A percentile compares a stretch with the other conserved stretches of the same genome.
These are phyloP conservation scores for Battus philenor DNA, from an alignment of 1,140 invertebrate species.

Conservation along the genomic window DNA sequence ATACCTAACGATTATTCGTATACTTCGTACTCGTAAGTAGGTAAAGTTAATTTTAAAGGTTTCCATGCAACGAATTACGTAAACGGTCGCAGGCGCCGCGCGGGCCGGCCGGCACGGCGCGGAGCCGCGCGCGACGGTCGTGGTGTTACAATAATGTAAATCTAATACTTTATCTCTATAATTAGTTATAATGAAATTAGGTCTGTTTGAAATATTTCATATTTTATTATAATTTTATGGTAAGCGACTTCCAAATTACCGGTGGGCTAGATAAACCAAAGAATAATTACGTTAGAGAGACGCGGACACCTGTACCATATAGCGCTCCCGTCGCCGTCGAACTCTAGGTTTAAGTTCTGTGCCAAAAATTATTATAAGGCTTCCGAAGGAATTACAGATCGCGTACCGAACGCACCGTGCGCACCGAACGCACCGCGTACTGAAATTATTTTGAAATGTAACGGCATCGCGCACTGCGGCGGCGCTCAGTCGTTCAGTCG, in stretches of 20 bases:
- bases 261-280: conserved; percentile 74
- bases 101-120: too few species aligned
- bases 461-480: conserved; percentile 62
- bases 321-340: conserved; percentile 41
- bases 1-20: conserved; percentile 58
- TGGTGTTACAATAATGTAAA: conserved; percentile 9
- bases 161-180: conserved; percentile 4
- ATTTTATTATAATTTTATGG: conserved; percentile 60
- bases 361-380: conserved; percentile 59
- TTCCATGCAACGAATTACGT: conserved; percentile 72
- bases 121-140: conserved; percentile 9
- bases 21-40: conserved; percentile 65
- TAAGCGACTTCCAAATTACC: conserved; percentile 47
- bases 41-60: conserved; percentile 62
- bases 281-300: conserved; percentile 55
- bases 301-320: conserved; percentile 60
- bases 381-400: conserved; percentile 44
- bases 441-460: conserved; percentile 50
- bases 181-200: conserved; percentile 17
- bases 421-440: conserved; percentile 26
- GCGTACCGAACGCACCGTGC: too few species aligned
- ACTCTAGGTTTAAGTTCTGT: conserved; percentile 52
- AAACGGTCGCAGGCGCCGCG: conserved; percentile 41
- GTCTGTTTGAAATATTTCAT: conserved; percentile 53
- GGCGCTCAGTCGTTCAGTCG: conserved; percentile 59